Evolutionary conservation across 2,113 vertebrate genomes (phyloP).

Genomic region (Tenrec ecaudatus): DNA sequence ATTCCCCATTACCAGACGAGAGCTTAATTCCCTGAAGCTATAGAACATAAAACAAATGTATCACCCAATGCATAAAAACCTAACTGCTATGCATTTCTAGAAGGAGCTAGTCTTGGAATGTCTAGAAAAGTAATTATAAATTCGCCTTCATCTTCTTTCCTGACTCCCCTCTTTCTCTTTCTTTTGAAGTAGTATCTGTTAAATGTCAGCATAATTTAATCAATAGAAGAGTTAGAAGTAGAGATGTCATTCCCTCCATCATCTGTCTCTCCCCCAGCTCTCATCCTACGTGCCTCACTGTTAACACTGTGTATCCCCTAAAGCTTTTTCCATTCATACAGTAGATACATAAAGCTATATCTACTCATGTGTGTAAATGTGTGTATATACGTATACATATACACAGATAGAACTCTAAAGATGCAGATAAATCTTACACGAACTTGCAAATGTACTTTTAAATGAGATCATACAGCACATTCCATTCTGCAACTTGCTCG

Average conservation of each 20-base stretch:
- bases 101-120: neutral
- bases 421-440: neutral
- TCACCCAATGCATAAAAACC: slow-evolving; percentile 7
- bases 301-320: neutral
- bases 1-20: neutral
- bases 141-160: neutral
- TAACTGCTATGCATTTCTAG: neutral
- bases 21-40: slow-evolving; percentile 14
- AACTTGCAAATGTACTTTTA: neutral
- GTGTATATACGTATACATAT: neutral
- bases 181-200: neutral
- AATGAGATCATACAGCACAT: neutral
- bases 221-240: neutral
- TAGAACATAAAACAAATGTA: neutral
- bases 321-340: neutral
- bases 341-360: too few relatives aligned
- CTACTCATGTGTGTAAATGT: too few relatives aligned
- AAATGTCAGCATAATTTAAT: neutral
- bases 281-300: too few relatives aligned
- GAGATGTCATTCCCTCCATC: neutral
- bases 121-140: slow-evolving; percentile 33
- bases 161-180: neutral
- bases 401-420: neutral
- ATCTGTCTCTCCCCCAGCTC: neutral
- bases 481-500: neutral